These are phyloP conservation scores for Tetrao urogallus DNA, from an alignment of 2,113 vertebrate species.

Conservation along the genomic window DNA sequence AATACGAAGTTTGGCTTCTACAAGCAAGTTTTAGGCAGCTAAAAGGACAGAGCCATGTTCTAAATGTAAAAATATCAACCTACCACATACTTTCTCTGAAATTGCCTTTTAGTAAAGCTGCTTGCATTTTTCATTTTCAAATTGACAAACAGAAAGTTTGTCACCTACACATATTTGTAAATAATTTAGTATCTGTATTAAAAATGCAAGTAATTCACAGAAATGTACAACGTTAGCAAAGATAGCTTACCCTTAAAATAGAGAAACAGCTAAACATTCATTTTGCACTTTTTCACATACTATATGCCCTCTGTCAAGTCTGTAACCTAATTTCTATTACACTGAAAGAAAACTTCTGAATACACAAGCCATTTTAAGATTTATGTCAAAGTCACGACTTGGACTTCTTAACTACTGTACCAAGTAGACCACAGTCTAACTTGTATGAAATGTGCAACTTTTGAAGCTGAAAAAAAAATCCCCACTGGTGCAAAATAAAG, in stretches of 20 bases:
- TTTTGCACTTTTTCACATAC: background rate
- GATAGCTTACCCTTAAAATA: background rate
- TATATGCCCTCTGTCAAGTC: background rate
- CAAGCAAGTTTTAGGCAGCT: background rate
- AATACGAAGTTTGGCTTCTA: background rate
- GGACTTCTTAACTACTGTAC: slow-evolving; percentile 26
- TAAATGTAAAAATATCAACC: background rate
- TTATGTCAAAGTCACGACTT: slow-evolving; percentile 9
- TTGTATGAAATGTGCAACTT: slow-evolving; percentile 5
- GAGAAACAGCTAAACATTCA: background rate
- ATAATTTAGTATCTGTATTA: background rate
- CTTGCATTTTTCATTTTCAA: background rate
- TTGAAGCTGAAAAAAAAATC: slow-evolving; percentile 5
- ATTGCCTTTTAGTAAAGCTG: background rate
- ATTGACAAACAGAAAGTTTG: background rate
- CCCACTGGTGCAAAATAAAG: background rate
- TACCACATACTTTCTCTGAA: background rate
- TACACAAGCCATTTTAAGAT: slow-evolving; percentile 1
- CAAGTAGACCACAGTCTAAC: slow-evolving; percentile 8
- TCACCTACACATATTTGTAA: background rate
- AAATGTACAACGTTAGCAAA: background rate
- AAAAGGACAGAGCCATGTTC: background rate
- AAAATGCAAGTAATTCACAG: background rate
- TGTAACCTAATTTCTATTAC: background rate
- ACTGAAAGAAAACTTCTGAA: slow-evolving; percentile 27